Conservation (phyloP, 1,140 invertebrate genomes). For the Hylaeus volcanicus region DNA sequence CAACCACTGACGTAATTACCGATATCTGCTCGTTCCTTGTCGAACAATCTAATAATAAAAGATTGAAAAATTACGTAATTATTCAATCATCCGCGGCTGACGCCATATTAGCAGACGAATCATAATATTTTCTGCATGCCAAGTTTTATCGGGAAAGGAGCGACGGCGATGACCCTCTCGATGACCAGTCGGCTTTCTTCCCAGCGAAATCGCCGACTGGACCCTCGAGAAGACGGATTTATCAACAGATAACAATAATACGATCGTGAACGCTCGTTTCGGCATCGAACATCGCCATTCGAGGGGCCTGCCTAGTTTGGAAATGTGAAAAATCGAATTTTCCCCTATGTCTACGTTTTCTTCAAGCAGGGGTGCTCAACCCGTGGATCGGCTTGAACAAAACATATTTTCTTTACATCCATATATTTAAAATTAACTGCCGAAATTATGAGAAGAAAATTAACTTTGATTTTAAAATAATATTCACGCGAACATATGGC, state of each 20-base stretch:
- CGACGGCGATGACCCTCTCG: slow-evolving; percentile 27
- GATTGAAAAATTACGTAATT: slow-evolving; percentile 25
- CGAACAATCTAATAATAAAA: slow-evolving; percentile 32
- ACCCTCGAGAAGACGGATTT: not conserved
- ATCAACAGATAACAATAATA: not conserved
- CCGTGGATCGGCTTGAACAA: too few species aligned
- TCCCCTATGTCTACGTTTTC: too few species aligned
- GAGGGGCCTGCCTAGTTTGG: not conserved
- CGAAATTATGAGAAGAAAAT: too few species aligned
- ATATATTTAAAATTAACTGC: too few species aligned
- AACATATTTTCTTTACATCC: too few species aligned
- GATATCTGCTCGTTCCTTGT: not conserved
- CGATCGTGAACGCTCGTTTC: not conserved
- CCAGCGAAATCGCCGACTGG: not conserved
- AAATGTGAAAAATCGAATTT: too few species aligned
- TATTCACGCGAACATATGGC: too few species aligned
- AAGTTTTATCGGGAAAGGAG: slow-evolving; percentile 36
- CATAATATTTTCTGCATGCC: slow-evolving; percentile 21
- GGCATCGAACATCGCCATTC: not conserved
- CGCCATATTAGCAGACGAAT: not conserved
- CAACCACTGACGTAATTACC: not conserved
- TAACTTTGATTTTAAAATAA: too few species aligned
- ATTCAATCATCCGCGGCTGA: not conserved
- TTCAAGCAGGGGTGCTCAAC: too few species aligned
- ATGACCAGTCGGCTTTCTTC: slow-evolving; percentile 9